These are phyloP conservation scores for Agapornis roseicollis DNA, from an alignment of 2,113 vertebrate genomes.

Conservation along the genomic window DNA sequence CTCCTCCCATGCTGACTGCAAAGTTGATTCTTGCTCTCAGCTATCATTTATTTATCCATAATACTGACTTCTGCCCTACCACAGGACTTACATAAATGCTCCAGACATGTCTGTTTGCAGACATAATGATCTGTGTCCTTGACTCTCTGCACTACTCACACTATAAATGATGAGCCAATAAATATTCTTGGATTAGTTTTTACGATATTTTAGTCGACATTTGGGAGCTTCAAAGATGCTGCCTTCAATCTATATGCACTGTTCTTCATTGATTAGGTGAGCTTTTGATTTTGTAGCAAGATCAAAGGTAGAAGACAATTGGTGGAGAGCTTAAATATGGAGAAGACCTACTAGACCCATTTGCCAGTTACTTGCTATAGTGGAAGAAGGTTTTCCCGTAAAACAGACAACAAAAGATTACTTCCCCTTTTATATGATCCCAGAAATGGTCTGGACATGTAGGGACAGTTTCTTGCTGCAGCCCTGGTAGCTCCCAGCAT, in stretches of 20 bases:
- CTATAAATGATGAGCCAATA: slow-evolving; percentile 48
- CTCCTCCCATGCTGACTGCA: background rate
- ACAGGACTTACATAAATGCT: background rate
- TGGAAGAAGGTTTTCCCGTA: background rate
- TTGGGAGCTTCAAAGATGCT: slow-evolving; percentile 59
- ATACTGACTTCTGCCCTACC: background rate
- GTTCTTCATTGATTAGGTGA: slow-evolving; percentile 59
- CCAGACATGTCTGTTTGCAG: background rate
- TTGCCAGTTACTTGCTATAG: background rate
- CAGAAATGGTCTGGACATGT: background rate
- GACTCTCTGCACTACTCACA: background rate
- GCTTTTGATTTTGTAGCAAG: slow-evolving; percentile 9
- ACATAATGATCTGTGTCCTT: slow-evolving; percentile 23
- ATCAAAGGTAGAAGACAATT: slow-evolving; percentile 47
- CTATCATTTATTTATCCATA: slow-evolving; percentile 21
- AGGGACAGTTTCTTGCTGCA: background rate
- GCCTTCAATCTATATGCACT: slow-evolving; percentile 33
- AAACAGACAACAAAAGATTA: background rate
- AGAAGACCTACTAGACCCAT: background rate
- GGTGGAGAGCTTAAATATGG: slow-evolving; percentile 17
- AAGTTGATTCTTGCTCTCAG: background rate
- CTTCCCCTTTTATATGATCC: background rate
- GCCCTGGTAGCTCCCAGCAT: background rate
- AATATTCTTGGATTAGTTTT: slow-evolving; percentile 61
- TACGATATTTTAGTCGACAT: slow-evolving; percentile 47